phyloP scores from a whole-genome alignment of 2,888 invertebrate genomes.

The Zootermopsis nevadensis region DNA sequence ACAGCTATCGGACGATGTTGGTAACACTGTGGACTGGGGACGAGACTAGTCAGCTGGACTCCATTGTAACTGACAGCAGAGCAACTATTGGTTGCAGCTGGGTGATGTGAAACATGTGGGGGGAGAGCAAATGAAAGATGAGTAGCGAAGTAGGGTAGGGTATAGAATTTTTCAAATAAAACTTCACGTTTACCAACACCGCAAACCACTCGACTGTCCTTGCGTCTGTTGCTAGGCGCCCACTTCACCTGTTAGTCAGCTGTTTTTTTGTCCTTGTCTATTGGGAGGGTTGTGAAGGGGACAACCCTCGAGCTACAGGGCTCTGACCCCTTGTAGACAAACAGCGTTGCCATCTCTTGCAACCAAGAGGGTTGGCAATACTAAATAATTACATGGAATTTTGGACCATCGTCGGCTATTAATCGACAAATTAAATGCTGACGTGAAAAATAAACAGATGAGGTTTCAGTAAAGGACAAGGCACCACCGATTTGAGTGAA shows the following conservation, averaged over 20 bases:
- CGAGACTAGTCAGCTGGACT: background rate
- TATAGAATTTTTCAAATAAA: background rate
- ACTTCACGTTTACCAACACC: background rate
- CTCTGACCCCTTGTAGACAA: constrained; percentile 41
- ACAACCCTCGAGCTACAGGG: constrained; percentile 21
- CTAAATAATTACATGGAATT: no score
- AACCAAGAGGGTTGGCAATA: no score
- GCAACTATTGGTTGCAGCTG: background rate
- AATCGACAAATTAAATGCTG: no score
- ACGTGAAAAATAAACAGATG: no score
- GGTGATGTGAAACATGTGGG: background rate
- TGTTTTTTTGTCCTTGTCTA: constrained; percentile 25
- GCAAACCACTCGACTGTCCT: background rate
- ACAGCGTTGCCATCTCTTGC: constrained; percentile 25
- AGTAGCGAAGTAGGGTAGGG: no score
- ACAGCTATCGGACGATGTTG: no score
- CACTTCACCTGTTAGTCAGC: constrained; percentile 18
- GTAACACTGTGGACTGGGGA: background rate
- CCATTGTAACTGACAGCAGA: background rate
- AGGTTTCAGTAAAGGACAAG: no score
- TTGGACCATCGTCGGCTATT: no score
- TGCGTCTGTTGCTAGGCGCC: constrained; percentile 13
- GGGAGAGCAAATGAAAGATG: no score
- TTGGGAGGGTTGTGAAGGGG: background rate
- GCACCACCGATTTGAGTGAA: no score